Evolutionary conservation across 2,113 vertebrate genomes (phyloP), one percentile per base, ranked within the genome.

Genomic region (Mormoops blainvillei): DNA sequence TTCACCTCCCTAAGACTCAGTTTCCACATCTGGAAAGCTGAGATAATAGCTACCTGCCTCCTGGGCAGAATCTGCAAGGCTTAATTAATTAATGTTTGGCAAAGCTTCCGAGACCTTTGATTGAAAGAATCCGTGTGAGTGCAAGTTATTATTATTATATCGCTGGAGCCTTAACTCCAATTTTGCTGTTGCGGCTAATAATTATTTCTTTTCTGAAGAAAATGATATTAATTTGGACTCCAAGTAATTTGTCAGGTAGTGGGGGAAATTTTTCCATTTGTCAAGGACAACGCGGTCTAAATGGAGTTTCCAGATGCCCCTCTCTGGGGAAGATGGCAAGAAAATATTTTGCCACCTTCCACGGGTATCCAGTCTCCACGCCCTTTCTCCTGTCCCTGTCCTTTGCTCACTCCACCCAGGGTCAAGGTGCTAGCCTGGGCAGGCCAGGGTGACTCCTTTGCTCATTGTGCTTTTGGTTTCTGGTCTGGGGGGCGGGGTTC

Each of bases 31-130:
- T 98, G 97, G 87, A 94, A 95, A 87, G 54, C 76, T 48, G 87
- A 97, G 96, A 96, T 97, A 97, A 97, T 96, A 97, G 76, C 74
- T 94, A 65, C 88, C 95, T 91, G 84, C 48, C 94, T 96, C 92
- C 48, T 86, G 70, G 77, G 95, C 94, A 41, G 58, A 52, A 61
- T 78, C 78, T 48, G 52, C 36, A 22, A 93, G 89, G 89, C 94
- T 97, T 98, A 97, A 97, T 98, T 97, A 97, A 98, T 97, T 95
- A 97, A 95, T 78, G 97, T 96, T 97, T 97, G 95, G 86, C 91
- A 96, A 97, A 96, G 96, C 96, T 97, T 93, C 83, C 0, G 70
- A 97, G 97, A 97, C 93, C 96, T 97, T 90, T 94, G 86, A 94
- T 94, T 86, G 89, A 85, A 94, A 96, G 89, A 91, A 96, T 94